phyloP scores from a whole-genome alignment of 2,113 vertebrate species.

The Bolborhynchus lineola region DNA sequence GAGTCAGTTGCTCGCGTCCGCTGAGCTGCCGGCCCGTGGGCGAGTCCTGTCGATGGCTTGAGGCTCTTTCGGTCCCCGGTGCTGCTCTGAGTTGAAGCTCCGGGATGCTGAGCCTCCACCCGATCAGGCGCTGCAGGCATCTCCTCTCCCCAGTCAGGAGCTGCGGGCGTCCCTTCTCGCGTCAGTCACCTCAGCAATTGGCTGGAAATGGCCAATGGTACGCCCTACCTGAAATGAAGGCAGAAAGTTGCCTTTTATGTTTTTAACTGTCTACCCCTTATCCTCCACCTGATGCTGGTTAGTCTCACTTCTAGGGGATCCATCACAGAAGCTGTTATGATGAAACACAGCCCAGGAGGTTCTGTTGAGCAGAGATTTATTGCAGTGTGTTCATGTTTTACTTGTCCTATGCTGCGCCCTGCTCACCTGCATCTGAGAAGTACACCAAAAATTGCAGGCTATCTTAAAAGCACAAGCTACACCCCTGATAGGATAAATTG shows the following conservation, averaged over 20 bases:
- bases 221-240: neutral
- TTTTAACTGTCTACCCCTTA: rapidly evolving
- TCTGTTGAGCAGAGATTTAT: neutral
- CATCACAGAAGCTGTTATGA: rapidly evolving
- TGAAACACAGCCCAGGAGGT: rapidly evolving
- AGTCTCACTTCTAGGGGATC: neutral
- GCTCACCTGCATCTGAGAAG: neutral
- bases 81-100: too few relatives aligned
- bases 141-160: too few relatives aligned
- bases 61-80: too few relatives aligned
- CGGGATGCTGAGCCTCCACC: too few relatives aligned
- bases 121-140: too few relatives aligned
- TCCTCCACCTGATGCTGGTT: neutral
- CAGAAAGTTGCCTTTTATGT: neutral
- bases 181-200: too few relatives aligned
- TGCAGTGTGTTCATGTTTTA: neutral
- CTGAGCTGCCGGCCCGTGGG: too few relatives aligned
- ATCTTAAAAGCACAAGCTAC: neutral
- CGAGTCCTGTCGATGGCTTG: too few relatives aligned
- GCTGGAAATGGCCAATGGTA: too few relatives aligned
- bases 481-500: neutral
- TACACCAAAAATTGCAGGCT: neutral
- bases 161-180: too few relatives aligned
- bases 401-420: neutral
- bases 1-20: too few relatives aligned